Percentiles rank a stretch among this genome's conserved stretches.
Evolutionary conservation across 2,888 invertebrate genomes (phyloP).

Genomic region (Acanthacorydalis orientalis): DNA sequence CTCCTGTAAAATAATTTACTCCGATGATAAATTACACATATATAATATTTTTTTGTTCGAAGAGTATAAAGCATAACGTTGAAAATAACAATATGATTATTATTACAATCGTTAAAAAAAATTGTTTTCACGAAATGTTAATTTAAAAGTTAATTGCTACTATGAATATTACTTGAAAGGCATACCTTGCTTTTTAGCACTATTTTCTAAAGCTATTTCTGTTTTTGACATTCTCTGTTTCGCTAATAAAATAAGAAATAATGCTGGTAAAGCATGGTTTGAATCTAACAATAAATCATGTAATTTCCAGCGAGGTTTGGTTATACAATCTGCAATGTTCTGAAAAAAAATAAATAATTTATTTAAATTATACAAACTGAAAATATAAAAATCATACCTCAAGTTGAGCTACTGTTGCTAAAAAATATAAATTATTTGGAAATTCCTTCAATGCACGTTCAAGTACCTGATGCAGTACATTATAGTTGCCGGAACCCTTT

Average conservation of each 20-base stretch:
- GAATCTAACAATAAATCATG: slow-evolving; percentile 26
- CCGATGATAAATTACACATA: no score
- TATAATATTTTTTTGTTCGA: no score
- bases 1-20: slow-evolving; percentile 15
- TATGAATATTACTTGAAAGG: background rate
- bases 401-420: slow-evolving; percentile 31
- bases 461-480: slow-evolving; percentile 25
- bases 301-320: slow-evolving; percentile 35
- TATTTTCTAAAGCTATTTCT: slow-evolving; percentile 9
- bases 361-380: slow-evolving; percentile 5
- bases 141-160: no score
- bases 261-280: slow-evolving; percentile 27
- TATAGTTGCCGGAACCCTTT: slow-evolving; percentile 22
- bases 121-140: no score
- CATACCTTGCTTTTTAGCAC: background rate
- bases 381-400: slow-evolving; percentile 20
- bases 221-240: slow-evolving; percentile 18
- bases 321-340: slow-evolving; percentile 23
- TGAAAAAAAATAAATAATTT: slow-evolving; percentile 7
- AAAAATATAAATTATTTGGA: slow-evolving; percentile 39
- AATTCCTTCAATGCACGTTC: slow-evolving; percentile 24
- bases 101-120: no score
- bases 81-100: no score
- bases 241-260: slow-evolving; percentile 29
- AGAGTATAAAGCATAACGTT: no score